These are phyloP conservation scores for Rhorus exstirpatorius DNA, from an alignment of 2,888 invertebrate species.

Conservation along the genomic window DNA sequence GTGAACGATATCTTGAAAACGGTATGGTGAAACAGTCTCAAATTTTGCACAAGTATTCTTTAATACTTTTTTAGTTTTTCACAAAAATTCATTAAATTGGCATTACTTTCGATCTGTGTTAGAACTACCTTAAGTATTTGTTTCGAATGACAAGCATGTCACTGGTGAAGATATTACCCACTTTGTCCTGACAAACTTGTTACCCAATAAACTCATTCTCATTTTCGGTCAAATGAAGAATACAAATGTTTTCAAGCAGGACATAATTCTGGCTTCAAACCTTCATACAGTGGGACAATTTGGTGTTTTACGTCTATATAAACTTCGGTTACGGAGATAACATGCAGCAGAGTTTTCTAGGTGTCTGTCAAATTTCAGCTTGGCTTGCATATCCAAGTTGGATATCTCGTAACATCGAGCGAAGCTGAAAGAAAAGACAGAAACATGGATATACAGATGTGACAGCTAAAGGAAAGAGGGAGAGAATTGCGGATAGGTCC, in stretches of 20 bases:
- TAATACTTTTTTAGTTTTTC: too few species aligned
- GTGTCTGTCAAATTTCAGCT: slow-evolving; percentile 22
- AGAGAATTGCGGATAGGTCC: slow-evolving; percentile 26
- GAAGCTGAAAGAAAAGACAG: slow-evolving; percentile 16
- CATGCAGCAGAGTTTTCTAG: slow-evolving; percentile 14
- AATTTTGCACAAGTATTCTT: too few species aligned
- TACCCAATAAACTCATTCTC: neutral
- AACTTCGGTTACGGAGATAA: neutral
- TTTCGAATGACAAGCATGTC: neutral
- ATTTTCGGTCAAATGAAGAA: slow-evolving; percentile 14
- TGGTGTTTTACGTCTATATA: neutral
- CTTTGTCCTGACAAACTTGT: neutral
- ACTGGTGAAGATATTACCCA: neutral
- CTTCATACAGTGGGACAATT: neutral
- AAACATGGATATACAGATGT: neutral
- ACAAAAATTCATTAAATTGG: too few species aligned
- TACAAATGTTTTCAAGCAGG: neutral
- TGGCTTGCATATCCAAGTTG: slow-evolving; percentile 2
- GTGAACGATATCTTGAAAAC: too few species aligned
- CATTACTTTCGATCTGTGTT: too few species aligned
- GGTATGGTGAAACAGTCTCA: too few species aligned
- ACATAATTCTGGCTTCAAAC: neutral
- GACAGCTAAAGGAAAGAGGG: slow-evolving; percentile 21
- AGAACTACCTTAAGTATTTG: too few species aligned
- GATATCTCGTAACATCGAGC: neutral